Percentiles rank a stretch among this genome's conserved stretches.
phyloP scores from a whole-genome alignment of 2,113 vertebrate species.

The Rhodinocichla rosea region DNA sequence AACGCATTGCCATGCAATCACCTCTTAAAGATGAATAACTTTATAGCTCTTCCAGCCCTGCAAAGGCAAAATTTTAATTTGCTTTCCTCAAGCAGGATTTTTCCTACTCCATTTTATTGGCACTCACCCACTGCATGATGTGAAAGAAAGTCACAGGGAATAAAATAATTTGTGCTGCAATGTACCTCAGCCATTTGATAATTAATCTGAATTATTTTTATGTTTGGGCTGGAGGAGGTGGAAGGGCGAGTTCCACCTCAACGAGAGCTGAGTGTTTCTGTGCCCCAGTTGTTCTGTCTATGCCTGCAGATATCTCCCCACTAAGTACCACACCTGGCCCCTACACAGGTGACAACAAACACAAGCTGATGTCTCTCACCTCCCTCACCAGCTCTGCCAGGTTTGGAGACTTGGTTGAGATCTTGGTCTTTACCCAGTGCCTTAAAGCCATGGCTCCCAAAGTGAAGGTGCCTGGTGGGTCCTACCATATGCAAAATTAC shows the following conservation, averaged over 20 bases:
- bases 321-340: not conserved
- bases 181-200: not conserved
- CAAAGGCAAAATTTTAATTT: not conserved
- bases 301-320: not conserved
- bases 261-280: not conserved
- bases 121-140: not conserved
- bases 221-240: not conserved
- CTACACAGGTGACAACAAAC: not conserved
- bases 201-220: not conserved
- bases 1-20: not conserved
- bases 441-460: not conserved
- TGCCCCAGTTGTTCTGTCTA: not conserved
- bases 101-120: not conserved
- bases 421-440: not conserved
- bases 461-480: not conserved
- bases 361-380: not conserved
- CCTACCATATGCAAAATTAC: not conserved
- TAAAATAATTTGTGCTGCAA: not conserved
- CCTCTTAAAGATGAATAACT: not conserved
- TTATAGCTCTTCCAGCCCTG: not conserved
- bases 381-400: not conserved
- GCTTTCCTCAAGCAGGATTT: not conserved
- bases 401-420: not conserved
- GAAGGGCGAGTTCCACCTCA: not conserved
- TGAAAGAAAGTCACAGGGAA: not conserved